Percentiles rank a stretch among this genome's conserved stretches.
Conservation (phyloP, 2,797 vertebrate genomes). For the Takifugu rubripes region DNA sequence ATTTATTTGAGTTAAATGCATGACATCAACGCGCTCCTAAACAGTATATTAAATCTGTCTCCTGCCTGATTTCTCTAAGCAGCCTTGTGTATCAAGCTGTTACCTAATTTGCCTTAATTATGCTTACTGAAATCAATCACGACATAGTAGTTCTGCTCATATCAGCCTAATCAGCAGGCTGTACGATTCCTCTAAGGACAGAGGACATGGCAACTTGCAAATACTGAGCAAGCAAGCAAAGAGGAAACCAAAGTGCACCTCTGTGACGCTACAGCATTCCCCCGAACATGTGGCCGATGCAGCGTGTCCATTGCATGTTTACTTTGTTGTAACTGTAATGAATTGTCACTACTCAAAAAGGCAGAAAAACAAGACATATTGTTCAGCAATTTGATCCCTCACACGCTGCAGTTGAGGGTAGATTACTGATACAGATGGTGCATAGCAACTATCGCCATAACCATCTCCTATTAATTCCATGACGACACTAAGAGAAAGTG, state of each 20-base stretch:
- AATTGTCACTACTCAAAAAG: not conserved
- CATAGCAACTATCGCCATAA: conserved; percentile 73
- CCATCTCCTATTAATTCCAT: conserved; percentile 67
- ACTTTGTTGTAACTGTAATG: too few relatives aligned
- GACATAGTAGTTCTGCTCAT: not conserved
- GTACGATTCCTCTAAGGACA: conserved; percentile 1
- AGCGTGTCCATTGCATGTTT: too few relatives aligned
- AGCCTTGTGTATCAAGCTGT: conserved; percentile 20
- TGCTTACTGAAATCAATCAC: conserved; percentile 14
- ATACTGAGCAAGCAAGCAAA: too few relatives aligned
- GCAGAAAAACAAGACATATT: conserved; percentile 21
- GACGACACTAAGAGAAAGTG: conserved; percentile 55
- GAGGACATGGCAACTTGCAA: too few relatives aligned
- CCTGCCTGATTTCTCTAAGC: conserved; percentile 23
- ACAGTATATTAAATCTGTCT: conserved; percentile 28
- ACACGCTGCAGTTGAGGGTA: conserved; percentile 48
- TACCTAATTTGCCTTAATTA: conserved; percentile 6
- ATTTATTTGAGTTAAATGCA: conserved; percentile 56
- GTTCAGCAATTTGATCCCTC: conserved; percentile 32
- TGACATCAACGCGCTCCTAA: conserved; percentile 43
- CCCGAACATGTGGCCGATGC: too few relatives aligned
- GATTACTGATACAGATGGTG: conserved; percentile 56
- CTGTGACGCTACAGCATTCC: too few relatives aligned
- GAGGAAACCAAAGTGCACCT: too few relatives aligned
- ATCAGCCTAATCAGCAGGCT: not conserved